A percentile compares a stretch with the other conserved stretches of the same genome.
These are phyloP conservation scores for Paguma larvata DNA, from an alignment of 2,797 vertebrate species.

Conservation along the genomic window DNA sequence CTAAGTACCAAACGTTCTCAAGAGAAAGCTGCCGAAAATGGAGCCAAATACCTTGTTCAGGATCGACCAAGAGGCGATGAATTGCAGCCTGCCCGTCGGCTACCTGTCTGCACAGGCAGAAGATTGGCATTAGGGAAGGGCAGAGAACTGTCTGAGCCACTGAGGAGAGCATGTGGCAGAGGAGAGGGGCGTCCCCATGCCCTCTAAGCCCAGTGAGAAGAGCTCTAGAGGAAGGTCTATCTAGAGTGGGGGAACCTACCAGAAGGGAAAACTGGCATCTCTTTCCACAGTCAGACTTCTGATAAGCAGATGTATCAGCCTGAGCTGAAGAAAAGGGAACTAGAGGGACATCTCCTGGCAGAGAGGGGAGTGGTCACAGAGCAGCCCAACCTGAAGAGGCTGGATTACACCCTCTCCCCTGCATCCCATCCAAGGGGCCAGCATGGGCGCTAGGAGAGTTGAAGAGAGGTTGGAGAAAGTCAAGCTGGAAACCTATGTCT, in stretches of 20 bases:
- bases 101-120: not conserved
- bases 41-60: not conserved
- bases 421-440: fast-evolving
- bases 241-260: not conserved
- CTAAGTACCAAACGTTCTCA: not conserved
- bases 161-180: not conserved
- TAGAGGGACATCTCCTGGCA: not conserved
- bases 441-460: not conserved
- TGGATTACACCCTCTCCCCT: not conserved
- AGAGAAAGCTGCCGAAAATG: not conserved
- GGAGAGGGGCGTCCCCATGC: fast-evolving
- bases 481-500: not conserved
- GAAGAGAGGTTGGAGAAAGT: not conserved
- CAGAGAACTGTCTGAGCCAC: not conserved
- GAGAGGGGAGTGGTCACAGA: not conserved
- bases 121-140: not conserved
- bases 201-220: not conserved
- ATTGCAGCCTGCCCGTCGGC: too few relatives aligned
- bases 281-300: not conserved
- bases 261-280: not conserved
- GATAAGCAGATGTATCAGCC: not conserved
- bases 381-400: not conserved
- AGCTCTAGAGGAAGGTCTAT: too few relatives aligned
- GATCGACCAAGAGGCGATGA: not conserved
- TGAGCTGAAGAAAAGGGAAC: not conserved